Evolutionary conservation across 1,140 invertebrate species (phyloP).

Genomic region (Heliconius himera): DNA sequence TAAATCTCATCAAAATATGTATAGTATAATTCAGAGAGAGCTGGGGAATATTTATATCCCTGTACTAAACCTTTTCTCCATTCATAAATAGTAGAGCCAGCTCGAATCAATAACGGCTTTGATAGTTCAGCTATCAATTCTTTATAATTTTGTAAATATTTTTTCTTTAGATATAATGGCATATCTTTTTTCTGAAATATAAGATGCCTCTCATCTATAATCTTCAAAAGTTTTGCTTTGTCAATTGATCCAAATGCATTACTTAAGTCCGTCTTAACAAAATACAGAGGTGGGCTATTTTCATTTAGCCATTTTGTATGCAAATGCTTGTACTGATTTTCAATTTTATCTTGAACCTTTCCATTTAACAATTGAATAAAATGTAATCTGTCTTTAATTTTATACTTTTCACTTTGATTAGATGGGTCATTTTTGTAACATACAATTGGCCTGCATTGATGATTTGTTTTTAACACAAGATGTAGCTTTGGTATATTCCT

Average conservation of each 20-base stretch:
- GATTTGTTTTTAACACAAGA: constrained; percentile 72
- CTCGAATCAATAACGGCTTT: constrained; percentile 66
- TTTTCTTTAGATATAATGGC: constrained; percentile 57
- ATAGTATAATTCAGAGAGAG: constrained; percentile 77
- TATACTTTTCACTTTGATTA: constrained; percentile 56
- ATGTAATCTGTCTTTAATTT: constrained; percentile 61
- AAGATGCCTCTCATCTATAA: constrained; percentile 59
- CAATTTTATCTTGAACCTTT: constrained; percentile 52
- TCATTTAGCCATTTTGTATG: constrained; percentile 59
- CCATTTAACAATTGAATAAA: constrained; percentile 61
- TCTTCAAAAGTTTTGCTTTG: constrained; percentile 60
- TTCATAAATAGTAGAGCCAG: constrained; percentile 72
- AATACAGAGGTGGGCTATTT: constrained; percentile 73
- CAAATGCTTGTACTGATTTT: constrained; percentile 54
- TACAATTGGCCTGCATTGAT: constrained; percentile 70
- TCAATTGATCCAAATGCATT: constrained; percentile 79
- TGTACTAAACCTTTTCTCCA: constrained; percentile 78
- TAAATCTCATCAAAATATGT: constrained; percentile 66
- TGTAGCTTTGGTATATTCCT: constrained; percentile 72
- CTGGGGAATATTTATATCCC: constrained; percentile 78
- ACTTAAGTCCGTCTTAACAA: constrained; percentile 75
- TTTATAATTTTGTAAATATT: constrained; percentile 60
- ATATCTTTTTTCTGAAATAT: constrained; percentile 58
- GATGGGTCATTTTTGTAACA: constrained; percentile 64
- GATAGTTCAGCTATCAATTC: constrained; percentile 65